Conservation (phyloP, 1,140 invertebrate species). For the Nomia melanderi region DNA sequence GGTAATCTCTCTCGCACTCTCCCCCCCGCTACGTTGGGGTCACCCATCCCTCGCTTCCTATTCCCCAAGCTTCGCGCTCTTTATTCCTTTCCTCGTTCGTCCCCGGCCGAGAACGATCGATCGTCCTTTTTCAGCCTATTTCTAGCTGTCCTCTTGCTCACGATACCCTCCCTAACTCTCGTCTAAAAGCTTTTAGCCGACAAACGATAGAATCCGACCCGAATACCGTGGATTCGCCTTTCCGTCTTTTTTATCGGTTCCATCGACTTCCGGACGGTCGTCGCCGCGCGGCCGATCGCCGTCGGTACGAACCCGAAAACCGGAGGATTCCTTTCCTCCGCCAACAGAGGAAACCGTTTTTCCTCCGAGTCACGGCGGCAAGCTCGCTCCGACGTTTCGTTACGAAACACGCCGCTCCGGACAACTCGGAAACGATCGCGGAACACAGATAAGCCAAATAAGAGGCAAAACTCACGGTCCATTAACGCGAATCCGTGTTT, state of each 20-base stretch:
- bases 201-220: conserved; percentile 22
- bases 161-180: not conserved
- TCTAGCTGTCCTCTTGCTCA: conserved; percentile 10
- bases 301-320: too few species aligned
- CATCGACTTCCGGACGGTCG: not conserved
- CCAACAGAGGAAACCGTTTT: too few species aligned
- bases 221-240: conserved; percentile 2
- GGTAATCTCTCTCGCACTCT: conserved; percentile 24
- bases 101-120: not conserved
- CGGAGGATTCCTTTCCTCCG: too few species aligned
- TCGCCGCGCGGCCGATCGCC: too few species aligned
- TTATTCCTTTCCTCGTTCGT: not conserved
- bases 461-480: not conserved
- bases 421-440: not conserved
- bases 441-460: not conserved
- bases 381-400: too few species aligned
- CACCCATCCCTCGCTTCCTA: not conserved
- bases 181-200: conserved; percentile 38
- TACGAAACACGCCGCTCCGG: too few species aligned
- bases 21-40: not conserved
- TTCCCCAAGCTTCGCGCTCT: not conserved
- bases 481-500: too few species aligned
- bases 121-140: conserved; percentile 14
- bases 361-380: too few species aligned
- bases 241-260: not conserved